Evolutionary conservation across 2,113 vertebrate genomes (phyloP).

Genomic region (Centropus bengalensis): DNA sequence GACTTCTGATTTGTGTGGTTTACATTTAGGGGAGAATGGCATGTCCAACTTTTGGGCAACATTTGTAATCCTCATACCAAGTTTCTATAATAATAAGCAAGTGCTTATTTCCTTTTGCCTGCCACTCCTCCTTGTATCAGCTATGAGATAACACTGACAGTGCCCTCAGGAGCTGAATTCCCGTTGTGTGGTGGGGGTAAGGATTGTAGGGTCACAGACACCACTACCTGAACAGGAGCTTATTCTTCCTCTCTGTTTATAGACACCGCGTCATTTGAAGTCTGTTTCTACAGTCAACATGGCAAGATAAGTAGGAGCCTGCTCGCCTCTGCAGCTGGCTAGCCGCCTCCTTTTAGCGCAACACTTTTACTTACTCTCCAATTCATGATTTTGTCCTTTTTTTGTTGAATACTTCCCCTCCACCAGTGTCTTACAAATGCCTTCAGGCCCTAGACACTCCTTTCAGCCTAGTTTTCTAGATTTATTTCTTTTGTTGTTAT

Average conservation of each 20-base stretch:
- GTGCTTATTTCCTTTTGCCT: background rate
- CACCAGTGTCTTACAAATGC: background rate
- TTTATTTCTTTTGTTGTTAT: background rate
- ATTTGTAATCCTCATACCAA: background rate
- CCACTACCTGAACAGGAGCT: background rate
- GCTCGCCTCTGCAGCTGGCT: conserved; percentile 5
- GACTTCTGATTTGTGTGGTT: background rate
- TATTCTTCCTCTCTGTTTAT: conserved; percentile 20
- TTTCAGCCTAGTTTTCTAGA: background rate
- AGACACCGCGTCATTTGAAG: background rate
- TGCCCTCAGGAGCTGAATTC: conserved; percentile 27
- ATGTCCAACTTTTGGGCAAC: background rate
- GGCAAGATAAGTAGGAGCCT: conserved; percentile 28
- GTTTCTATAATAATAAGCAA: background rate
- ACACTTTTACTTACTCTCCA: background rate
- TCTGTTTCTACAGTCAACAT: conserved; percentile 23
- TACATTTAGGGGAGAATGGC: background rate
- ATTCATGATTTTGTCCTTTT: background rate
- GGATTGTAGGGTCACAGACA: conserved; percentile 26
- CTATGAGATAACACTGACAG: background rate
- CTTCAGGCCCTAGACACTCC: background rate
- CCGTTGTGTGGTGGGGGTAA: background rate
- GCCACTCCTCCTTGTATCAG: background rate
- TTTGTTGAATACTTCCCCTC: background rate
- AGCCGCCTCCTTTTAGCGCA: conserved; percentile 5